Base-by-base conservation (phyloP, 2,888 invertebrate genomes). In the Vesta saturnalis region DNA sequence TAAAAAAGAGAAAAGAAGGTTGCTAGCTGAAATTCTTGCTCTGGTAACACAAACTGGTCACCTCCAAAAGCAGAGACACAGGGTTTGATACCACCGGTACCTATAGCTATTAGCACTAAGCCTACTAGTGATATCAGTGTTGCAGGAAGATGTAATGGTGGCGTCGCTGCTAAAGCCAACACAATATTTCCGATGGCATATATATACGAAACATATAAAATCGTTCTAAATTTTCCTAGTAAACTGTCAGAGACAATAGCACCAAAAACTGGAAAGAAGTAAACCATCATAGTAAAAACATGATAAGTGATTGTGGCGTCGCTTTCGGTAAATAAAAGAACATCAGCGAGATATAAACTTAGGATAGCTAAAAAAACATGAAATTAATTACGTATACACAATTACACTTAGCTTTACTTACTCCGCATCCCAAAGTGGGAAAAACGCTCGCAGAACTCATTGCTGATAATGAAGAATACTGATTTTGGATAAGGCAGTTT, bases 361-460 rank as follows among this genome's bases (percentile, higher is more conserved):
- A 99, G 87, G 76, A 98, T 92, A 12, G 98, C 98, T 99, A 21
- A 66, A 66, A 56, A n/a, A n/a, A n/a, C n/a, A n/a, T n/a, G n/a
- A n/a, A n/a, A n/a, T n/a, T n/a, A n/a, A n/a, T 10, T 18, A 4
- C 14, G 3, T 59, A n/a, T n/a, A n/a, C n/a, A n/a, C n/a, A n/a
- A n/a, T n/a, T n/a, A n/a, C n/a, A n/a, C n/a, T n/a, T n/a, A n/a
- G n/a, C n/a, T n/a, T n/a, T n/a, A n/a, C n/a, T n/a, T n/a, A n/a
- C n/a, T n/a, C n/a, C n/a, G n/a, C n/a, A n/a, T n/a, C n/a, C n/a
- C n/a, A n/a, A n/a, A n/a, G n/a, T n/a, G n/a, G n/a, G n/a, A n/a
- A 85, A 99, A 99, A 77, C 98, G 88, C 85, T 99, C 99, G 85
- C 98, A 99, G 85, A 99, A 97, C 84, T 99, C 99, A 90, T 96